A percentile compares a stretch with the other conserved stretches of the same genome.
These are phyloP conservation scores for Otus scops DNA, from an alignment of 2,797 vertebrate species.

Conservation along the genomic window DNA sequence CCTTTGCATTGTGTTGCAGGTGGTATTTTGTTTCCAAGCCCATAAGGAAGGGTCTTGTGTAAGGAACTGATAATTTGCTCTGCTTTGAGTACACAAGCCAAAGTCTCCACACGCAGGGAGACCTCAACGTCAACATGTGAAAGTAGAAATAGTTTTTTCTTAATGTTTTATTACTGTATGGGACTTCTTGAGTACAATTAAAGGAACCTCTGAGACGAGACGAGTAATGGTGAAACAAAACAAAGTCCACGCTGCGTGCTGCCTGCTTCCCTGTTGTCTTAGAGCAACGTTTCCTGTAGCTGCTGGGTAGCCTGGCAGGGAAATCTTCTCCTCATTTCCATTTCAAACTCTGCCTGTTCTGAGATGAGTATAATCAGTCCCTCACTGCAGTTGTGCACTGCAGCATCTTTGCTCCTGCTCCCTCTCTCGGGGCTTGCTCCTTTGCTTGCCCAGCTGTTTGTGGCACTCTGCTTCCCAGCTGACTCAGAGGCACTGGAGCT, in stretches of 20 bases:
- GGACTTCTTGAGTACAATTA: neutral
- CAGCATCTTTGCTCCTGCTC: constrained; percentile 35
- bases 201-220: constrained; percentile 47
- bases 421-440: constrained; percentile 46
- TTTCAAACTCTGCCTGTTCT: constrained; percentile 64
- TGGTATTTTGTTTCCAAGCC: neutral
- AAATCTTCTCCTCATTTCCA: constrained; percentile 35
- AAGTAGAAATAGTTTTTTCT: neutral
- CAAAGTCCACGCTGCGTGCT: neutral
- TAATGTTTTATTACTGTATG: neutral
- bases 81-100: neutral
- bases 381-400: constrained; percentile 49
- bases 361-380: constrained; percentile 3
- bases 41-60: neutral
- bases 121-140: neutral
- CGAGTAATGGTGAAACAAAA: constrained; percentile 43
- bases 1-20: rapidly evolving
- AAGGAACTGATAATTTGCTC: neutral
- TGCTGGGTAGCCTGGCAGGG: constrained; percentile 36
- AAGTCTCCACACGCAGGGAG: neutral
- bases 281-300: constrained; percentile 19
- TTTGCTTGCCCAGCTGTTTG: constrained; percentile 43
- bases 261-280: constrained; percentile 49
- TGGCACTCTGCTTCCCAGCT: constrained; percentile 30
- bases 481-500: neutral